Evolutionary conservation across 2,888 invertebrate genomes (phyloP), one percentile per base, ranked within the genome.

Genomic region (Craniophora ligustri): DNA sequence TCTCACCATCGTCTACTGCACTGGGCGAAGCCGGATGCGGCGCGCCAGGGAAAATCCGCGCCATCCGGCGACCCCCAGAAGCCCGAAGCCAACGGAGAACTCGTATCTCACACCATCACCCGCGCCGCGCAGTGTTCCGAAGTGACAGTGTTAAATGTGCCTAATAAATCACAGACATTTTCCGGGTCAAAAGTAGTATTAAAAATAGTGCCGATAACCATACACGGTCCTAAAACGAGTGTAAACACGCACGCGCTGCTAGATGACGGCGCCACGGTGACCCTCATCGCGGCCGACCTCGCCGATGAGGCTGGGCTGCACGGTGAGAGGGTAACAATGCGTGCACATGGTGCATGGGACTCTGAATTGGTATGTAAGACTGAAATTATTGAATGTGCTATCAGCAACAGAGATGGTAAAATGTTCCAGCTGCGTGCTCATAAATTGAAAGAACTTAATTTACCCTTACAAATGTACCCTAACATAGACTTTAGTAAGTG

Each of bases 1-100:
- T 4, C 41, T 4, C 41, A 49, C 13, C 49, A 41, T 19, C 14
- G 26, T 2, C 26, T 48, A 5, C 18, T 48, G 8, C 48, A 48
- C 31, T 39, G 32, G 18, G 13, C 8, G 14, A 38, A 38, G 14
- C 38, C 38, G 23, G 38, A 14, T 7, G 14, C 38, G 23, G 38
- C 38, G 38, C 23, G 38, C 21, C 38, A 23, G n/a, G 26, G 26
- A n/a, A 0, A 10, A 16, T 26, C 26, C 16, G 16, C 40, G 16
- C 40, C 26, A 5, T 15, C 40, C 28, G 11, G 5, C 28, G 28
- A 13, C 14, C 11, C 19, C 8, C 6, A 26, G n/a, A n/a, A n/a
- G n/a, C n/a, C 26, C 13, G 11, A 19, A 1, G n/a, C n/a, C n/a
- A n/a, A n/a, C n/a, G n/a, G n/a, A n/a, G 38, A 23, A 38, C 21